Conservation (phyloP, 2,888 invertebrate species). For the Galeopsomyia nigrocyanea region DNA sequence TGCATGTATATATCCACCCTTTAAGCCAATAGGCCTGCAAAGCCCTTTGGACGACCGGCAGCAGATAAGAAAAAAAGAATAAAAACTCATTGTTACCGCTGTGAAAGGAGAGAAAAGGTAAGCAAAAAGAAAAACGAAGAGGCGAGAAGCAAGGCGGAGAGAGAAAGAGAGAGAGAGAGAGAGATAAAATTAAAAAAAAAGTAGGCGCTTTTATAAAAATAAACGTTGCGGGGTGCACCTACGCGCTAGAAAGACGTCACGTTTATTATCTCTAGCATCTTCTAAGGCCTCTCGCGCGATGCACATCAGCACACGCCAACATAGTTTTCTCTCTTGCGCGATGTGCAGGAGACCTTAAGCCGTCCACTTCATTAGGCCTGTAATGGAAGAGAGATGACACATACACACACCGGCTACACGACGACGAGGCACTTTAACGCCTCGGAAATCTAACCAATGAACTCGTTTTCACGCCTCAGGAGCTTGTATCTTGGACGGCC, state of each 20-base stretch:
- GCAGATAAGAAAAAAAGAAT: not conserved
- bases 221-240: constrained; percentile 21
- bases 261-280: constrained; percentile 36
- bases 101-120: not conserved
- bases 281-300: constrained; percentile 32
- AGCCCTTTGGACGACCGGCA: too few species aligned
- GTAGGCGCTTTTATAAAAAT: constrained; percentile 22
- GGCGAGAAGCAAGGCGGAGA: too few species aligned
- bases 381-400: constrained; percentile 53
- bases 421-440: constrained; percentile 63
- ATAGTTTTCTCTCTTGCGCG: constrained; percentile 46
- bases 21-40: not conserved
- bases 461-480: constrained; percentile 62
- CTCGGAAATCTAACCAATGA: constrained; percentile 63
- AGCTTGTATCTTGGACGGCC: constrained; percentile 34
- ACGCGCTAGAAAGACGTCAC: constrained; percentile 35
- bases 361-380: constrained; percentile 60
- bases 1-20: not conserved
- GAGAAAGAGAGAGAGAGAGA: constrained; percentile 14
- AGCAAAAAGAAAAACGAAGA: not conserved
- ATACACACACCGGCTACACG: constrained; percentile 44
- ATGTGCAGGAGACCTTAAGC: constrained; percentile 59
- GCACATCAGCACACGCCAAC: constrained; percentile 16
- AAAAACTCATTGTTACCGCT: not conserved
- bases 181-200: constrained; percentile 1